Base-by-base conservation (phyloP, 2,888 invertebrate genomes). In the Hypselothyrea guttata region DNA sequence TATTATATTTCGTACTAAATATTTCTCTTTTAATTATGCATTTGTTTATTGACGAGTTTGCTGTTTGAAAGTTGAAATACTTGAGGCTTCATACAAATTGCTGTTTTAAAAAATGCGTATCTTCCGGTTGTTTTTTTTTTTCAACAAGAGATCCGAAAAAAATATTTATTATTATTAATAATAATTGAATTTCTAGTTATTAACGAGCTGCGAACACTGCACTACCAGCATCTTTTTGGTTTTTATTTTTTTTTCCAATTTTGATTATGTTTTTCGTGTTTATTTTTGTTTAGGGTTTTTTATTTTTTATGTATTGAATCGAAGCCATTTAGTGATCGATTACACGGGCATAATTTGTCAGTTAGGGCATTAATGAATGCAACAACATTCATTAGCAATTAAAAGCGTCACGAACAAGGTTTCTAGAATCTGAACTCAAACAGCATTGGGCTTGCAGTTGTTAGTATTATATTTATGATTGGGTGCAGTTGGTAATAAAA, bases 1-100 rank as follows among this genome's bases (percentile, higher is more conserved):
- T 34, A 42, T 13, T 34, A 48, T 28, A 18, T 15, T 34, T 41
- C 13, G 16, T 15, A 37, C 22, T 27, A 53, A 37, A 28, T 15
- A 18, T 34, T 27, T 48, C 38, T 27, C 34, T 33, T 38, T 28
- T 71, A 81, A 66, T 73, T 71, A 77, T 62, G n/a, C 58, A 60
- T 53, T 45, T 44, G 38, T 46, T 60, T 60, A 69, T 71, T 66
- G 69, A 63, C 68, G 66, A 66, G 56, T 56, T 71, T 34, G 60
- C 57, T 60, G 59, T 40, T 86, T 76, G 86, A 84, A 86, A 84
- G 83, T 86, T 85, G 84, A 86, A 85, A 84, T 79, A 85, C 86
- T 84, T 84, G 86, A 85, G 70, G 16, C 38, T n/a, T n/a, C n/a
- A 35, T 45, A 48, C 30, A 60, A 55, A 62, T 57, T 53, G 44